phyloP scores from a whole-genome alignment of 2,888 invertebrate genomes.

The Parasteatoda lunata region DNA sequence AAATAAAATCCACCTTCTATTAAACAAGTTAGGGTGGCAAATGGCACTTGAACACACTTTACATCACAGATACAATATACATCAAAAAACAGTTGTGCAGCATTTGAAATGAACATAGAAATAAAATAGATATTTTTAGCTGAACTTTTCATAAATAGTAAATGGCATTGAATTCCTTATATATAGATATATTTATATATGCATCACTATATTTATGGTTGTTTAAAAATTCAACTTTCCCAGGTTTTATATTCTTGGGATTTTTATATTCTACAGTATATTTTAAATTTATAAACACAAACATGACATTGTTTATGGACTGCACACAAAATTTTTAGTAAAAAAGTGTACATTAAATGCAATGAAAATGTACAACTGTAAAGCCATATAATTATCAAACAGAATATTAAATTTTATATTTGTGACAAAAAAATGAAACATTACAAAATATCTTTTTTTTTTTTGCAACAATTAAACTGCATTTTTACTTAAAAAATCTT shows the following conservation, averaged over 20 bases:
- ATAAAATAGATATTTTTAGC: slow-evolving; percentile 56
- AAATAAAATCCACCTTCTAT: slow-evolving; percentile 50
- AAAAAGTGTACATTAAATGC: neutral
- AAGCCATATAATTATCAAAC: too few relatives aligned
- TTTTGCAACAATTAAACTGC: too few relatives aligned
- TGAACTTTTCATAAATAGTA: slow-evolving; percentile 59
- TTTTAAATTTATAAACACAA: slow-evolving; percentile 25
- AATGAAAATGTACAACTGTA: too few relatives aligned
- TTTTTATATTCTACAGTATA: slow-evolving; percentile 13
- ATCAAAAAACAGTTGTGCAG: slow-evolving; percentile 64
- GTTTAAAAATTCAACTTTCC: slow-evolving; percentile 48
- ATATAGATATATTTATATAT: slow-evolving; percentile 50
- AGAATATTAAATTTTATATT: too few relatives aligned
- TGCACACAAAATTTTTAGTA: slow-evolving; percentile 13
- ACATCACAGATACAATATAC: slow-evolving; percentile 66
- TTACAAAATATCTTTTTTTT: too few relatives aligned
- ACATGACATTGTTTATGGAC: slow-evolving; percentile 37
- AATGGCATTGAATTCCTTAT: slow-evolving; percentile 55
- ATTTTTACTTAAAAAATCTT: too few relatives aligned
- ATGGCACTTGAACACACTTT: slow-evolving; percentile 67
- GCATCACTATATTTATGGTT: slow-evolving; percentile 30
- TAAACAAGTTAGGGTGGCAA: slow-evolving; percentile 61
- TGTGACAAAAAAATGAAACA: too few relatives aligned
- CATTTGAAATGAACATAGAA: slow-evolving; percentile 54
- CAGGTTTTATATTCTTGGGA: slow-evolving; percentile 6